A percentile compares a stretch with the other conserved stretches of the same genome.
Conservation (phyloP, 2,113 vertebrate genomes). For the Carollia perspicillata region DNA sequence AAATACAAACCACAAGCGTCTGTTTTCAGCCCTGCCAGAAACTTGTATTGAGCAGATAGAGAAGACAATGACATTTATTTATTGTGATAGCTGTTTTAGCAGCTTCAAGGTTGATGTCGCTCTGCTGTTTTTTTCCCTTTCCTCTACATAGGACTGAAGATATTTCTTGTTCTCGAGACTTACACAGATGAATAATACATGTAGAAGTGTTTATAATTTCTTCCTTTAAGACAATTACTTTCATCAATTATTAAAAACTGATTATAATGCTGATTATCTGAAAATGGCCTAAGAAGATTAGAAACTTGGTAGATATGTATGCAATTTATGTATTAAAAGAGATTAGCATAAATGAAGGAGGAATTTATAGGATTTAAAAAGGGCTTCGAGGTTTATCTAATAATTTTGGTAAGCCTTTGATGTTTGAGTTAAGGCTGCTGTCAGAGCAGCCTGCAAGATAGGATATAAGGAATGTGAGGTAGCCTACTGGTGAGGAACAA, state of each 20-base stretch:
- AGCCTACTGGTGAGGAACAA: not conserved
- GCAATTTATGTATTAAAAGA: conserved; percentile 4
- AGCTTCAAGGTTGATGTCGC: not conserved
- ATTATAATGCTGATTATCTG: conserved; percentile 42
- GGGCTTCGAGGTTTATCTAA: conserved; percentile 18
- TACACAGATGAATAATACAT: not conserved
- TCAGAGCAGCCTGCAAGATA: not conserved
- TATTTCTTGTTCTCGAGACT: conserved; percentile 11
- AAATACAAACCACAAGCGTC: not conserved
- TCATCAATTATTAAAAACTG: conserved; percentile 57
- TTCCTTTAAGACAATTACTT: conserved; percentile 46
- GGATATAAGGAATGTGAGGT: not conserved
- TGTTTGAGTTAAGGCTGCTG: not conserved
- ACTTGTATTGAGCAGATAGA: not conserved
- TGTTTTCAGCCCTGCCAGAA: not conserved
- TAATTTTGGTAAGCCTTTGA: conserved; percentile 53
- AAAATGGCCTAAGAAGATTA: conserved; percentile 42
- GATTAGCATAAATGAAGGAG: conserved; percentile 52
- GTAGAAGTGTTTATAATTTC: conserved; percentile 37
- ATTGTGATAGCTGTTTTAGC: conserved; percentile 13
- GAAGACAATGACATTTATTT: not conserved
- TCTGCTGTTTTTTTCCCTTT: not conserved
- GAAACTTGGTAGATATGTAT: not conserved
- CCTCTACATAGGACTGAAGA: not conserved
- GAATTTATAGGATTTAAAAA: conserved; percentile 49